Conservation (phyloP, 1,140 invertebrate genomes). For the Drosophila santomea region DNA sequence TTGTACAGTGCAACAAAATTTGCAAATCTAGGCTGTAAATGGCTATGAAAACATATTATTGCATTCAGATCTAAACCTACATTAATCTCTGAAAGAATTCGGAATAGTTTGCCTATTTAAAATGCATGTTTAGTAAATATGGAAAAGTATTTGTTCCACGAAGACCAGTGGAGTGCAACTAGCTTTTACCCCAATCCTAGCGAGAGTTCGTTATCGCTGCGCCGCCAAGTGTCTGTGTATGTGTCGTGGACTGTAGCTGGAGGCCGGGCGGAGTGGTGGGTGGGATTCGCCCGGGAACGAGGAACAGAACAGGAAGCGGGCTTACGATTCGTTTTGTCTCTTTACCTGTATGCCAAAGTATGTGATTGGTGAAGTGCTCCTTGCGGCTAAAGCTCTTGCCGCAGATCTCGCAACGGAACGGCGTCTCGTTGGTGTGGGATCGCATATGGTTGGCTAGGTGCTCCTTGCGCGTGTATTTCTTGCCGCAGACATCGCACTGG, state of each 20-base stretch:
- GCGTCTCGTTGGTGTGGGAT: conserved; percentile 92
- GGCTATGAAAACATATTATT: too few relatives aligned
- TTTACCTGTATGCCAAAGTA: conserved; percentile 92
- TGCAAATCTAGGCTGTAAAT: too few relatives aligned
- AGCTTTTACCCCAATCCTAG: not conserved
- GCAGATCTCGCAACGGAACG: conserved; percentile 92
- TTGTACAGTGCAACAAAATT: too few relatives aligned
- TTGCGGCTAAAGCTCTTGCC: conserved; percentile 94
- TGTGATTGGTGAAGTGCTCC: conserved; percentile 94
- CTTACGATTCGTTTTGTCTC: conserved; percentile 66
- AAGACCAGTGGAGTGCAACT: not conserved
- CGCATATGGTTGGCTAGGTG: conserved; percentile 93
- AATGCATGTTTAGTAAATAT: too few relatives aligned
- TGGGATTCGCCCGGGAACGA: not conserved
- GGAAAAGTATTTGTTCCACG: not conserved
- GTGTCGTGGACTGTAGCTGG: conserved; percentile 26
- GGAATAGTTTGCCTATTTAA: too few relatives aligned
- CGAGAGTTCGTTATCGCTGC: conserved; percentile 67
- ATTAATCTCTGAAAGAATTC: too few relatives aligned
- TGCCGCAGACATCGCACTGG: conserved; percentile 86
- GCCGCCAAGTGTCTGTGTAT: conserved; percentile 34
- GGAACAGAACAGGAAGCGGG: not conserved
- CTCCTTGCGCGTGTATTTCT: conserved; percentile 94
- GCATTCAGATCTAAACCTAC: too few relatives aligned
- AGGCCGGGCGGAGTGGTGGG: not conserved